Evolutionary conservation across 2,888 invertebrate genomes (phyloP), one percentile per base, ranked within the genome.

Genomic region (Spisula solida): DNA sequence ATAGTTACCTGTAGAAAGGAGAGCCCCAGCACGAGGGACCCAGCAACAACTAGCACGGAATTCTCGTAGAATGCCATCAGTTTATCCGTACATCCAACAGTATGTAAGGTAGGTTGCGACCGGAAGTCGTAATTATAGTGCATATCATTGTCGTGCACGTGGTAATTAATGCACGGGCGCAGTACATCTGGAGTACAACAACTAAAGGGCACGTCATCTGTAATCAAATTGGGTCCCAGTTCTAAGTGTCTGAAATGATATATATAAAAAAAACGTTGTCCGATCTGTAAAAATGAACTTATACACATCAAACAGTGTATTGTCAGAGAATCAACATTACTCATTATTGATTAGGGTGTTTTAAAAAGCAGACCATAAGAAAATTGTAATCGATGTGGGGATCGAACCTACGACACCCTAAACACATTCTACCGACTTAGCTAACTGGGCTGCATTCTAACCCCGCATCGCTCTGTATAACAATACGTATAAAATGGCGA

Each of bases 151-250:
- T 92, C 93, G 85, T 94, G 93, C 41, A 96, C 94, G 84, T 94
- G 91, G 83, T 94, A 94, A 84, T 95, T 93, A 25, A 96, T 94
- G 88, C 96, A 96, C 1, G 96, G 96, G 18, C 96, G 94, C 0
- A 90, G 84, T 0, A 94, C 87, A 75, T 81, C 75, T 20, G 93
- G 87, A 85, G 93, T 92, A 89, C 96, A 96, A 89, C 96, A 96
- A 87, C 96, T 96, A 93, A 95, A 96, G 16, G 96, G 96, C 0
- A 94, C 95, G 87, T 96, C 95, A 86, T 96, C 96, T 31, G 87
- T 92, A 34, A 70, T 41, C 79, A 80, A n/a, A 14, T 80, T 80
- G 5, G 80, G 48, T 48, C 80, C 80, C 10, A 80, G 29, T n/a
- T 80, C 51, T 25, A 51, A n/a, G 6, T n/a, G 47, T 12, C 80